These are phyloP conservation scores for Sphenodon punctatus DNA, from an alignment of 2,797 vertebrate genomes.

Conservation along the genomic window DNA sequence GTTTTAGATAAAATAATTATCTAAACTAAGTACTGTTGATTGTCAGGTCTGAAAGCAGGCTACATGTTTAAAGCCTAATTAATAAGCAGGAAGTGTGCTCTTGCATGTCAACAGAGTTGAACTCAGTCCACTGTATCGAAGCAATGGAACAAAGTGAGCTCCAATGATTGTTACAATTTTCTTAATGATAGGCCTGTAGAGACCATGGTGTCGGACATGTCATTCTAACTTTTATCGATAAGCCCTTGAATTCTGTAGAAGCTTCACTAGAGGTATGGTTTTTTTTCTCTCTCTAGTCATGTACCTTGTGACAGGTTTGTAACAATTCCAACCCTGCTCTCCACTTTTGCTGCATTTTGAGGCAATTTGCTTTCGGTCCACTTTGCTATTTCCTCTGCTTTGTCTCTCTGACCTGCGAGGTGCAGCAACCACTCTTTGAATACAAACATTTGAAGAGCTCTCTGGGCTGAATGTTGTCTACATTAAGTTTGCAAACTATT, in stretches of 20 bases:
- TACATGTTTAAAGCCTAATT: neutral
- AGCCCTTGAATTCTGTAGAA: slow-evolving; percentile 17
- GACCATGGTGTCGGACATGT: neutral
- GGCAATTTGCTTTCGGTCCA: slow-evolving; percentile 46
- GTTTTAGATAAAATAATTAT: slow-evolving; percentile 20
- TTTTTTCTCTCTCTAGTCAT: slow-evolving; percentile 34
- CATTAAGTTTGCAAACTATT: neutral
- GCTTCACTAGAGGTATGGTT: neutral
- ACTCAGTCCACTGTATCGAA: slow-evolving; percentile 15
- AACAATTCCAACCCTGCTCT: slow-evolving; percentile 43
- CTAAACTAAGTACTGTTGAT: slow-evolving; percentile 25
- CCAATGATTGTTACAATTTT: slow-evolving; percentile 4
- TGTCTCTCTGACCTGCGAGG: slow-evolving; percentile 40
- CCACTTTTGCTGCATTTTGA: slow-evolving; percentile 24
- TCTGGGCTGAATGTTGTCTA: neutral
- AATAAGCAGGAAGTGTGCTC: slow-evolving; percentile 24
- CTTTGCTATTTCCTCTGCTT: slow-evolving; percentile 43
- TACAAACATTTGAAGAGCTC: slow-evolving; percentile 36
- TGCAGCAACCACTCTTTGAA: slow-evolving; percentile 43
- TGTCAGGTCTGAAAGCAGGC: slow-evolving; percentile 30
- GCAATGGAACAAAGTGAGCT: slow-evolving; percentile 32
- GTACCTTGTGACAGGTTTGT: slow-evolving; percentile 32
- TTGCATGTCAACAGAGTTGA: slow-evolving; percentile 32
- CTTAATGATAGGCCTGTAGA: neutral
- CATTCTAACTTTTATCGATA: slow-evolving; percentile 15